Base-by-base conservation (phyloP, 2,113 vertebrate genomes). In the Dipodomys stephensi region DNA sequence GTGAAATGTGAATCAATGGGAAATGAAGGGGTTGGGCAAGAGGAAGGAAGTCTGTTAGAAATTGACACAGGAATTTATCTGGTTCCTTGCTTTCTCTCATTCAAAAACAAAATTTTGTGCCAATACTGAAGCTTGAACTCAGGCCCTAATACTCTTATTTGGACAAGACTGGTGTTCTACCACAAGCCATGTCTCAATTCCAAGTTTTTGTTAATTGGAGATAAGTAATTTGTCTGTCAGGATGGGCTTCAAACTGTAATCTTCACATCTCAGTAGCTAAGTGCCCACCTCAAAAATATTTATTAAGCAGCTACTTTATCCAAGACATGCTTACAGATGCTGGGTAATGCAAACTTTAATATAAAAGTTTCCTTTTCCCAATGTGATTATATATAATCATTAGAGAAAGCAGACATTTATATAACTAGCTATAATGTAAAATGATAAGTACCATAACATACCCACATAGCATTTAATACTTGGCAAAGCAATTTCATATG, bases 241-340 rank as follows among this genome's bases (percentile, higher is more conserved):
- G 15, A 57, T 4, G 13, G 15, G 53, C 15, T 57, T 57, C 53
- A 57, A 18, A 57, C 15, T 57, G 49, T 53, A 57, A 57, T 57
- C 15, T 4, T 2, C 53, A 57, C 12, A 57, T 57, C 53, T 57
- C 53, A 57, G 15, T 57, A 57, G 12, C 53, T 57, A 57, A 13
- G 53, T 57, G 53, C 12, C 53, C 46, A 84, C 32, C 18, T 19
- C 53, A 53, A 10, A 25, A 84, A 39, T 82, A 83, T 68, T 94
- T 85, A 85, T 81, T 79, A 91, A 94, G 74, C 27, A 94, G 53
- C 19, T 82, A 62, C 44, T 90, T 90, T 85, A 79, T 62, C 12
- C 7, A 39, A 87, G 7, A 25, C 53, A 67, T 88, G 6, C 19
- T 69, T 84, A 15, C 23, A 95, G 57, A 87, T 91, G 19, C 32